phyloP scores from a whole-genome alignment of 2,113 vertebrate species.

The Lynx canadensis region DNA sequence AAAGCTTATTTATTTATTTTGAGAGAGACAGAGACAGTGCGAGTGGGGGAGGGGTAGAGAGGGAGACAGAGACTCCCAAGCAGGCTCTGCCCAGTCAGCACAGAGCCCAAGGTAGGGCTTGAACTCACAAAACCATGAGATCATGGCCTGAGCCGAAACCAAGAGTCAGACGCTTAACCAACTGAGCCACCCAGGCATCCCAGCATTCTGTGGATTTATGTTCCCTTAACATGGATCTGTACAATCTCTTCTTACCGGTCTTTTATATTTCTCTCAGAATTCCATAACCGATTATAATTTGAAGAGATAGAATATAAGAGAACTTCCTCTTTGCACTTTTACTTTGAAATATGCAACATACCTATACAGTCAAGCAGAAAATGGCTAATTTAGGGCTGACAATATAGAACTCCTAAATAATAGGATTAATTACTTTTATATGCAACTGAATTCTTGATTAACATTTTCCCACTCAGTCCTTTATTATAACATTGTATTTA shows the following conservation, averaged over 20 bases:
- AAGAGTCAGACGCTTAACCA: no score
- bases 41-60: no score
- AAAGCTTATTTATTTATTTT: no score
- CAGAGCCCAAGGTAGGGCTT: no score
- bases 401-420: not conserved
- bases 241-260: not conserved
- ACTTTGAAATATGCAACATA: not conserved
- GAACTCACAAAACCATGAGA: no score
- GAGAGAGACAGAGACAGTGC: no score
- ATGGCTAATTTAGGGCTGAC: not conserved
- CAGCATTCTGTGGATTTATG: not conserved
- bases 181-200: no score
- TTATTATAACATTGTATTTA: not conserved
- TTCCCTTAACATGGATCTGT: not conserved
- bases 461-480: not conserved
- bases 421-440: not conserved
- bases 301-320: not conserved
- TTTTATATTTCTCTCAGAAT: not conserved
- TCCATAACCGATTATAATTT: not conserved
- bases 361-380: not conserved
- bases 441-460: not conserved
- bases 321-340: not conserved
- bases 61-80: no score
- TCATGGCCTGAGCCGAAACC: no score
- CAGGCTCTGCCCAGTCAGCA: no score